Evolutionary conservation across 1,140 invertebrate genomes (phyloP), one percentile per base, ranked within the genome.

Genomic region (Platorchestia sp.): DNA sequence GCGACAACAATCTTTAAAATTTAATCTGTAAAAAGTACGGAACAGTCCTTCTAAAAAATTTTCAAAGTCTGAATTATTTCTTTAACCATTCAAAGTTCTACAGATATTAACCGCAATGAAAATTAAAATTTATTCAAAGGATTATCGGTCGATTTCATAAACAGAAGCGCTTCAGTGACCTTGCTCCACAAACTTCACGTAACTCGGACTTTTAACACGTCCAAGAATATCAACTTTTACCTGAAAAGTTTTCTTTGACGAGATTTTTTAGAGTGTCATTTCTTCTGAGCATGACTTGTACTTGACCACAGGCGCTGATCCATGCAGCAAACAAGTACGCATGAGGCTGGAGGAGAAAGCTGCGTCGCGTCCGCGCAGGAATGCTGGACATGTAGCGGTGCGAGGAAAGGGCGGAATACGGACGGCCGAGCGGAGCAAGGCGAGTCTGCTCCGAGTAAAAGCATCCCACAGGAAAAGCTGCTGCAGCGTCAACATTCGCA

Each of bases 331-430:
- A 75, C 59, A 75, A 75, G 59, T 75, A 75, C 59, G 59, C 36
- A 75, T 36, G 59, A 75, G 59, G 59, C 59, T 75, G 59, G 27
- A 75, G 59, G 87, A 44, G 87, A 89, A 89, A 89, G 87, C 87
- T 42, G 87, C 87, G 59, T 75, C 27, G 59, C 59, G 27, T 75
- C 59, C 59, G 14, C 87, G 87, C 87, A 89, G 87, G 87, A 89
- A 89, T 89, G 87, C 87, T 89, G 87, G 87, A 89, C 87, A 89
- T 44, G 87, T 44, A 41, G 10, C 87, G 87, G 41, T 89, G 42
- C 36, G 87, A 89, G 59, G 59, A 75, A 75, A 75, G 59, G 59
- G 27, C 59, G 59, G 59, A 75, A 75, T 75, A 75, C 59, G 59
- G 59, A 75, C 59, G 59, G 59, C 59, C 1, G 59, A 19, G 10